Base-by-base conservation (phyloP, 2,113 vertebrate species). In the Corythoichthys intestinalis region DNA sequence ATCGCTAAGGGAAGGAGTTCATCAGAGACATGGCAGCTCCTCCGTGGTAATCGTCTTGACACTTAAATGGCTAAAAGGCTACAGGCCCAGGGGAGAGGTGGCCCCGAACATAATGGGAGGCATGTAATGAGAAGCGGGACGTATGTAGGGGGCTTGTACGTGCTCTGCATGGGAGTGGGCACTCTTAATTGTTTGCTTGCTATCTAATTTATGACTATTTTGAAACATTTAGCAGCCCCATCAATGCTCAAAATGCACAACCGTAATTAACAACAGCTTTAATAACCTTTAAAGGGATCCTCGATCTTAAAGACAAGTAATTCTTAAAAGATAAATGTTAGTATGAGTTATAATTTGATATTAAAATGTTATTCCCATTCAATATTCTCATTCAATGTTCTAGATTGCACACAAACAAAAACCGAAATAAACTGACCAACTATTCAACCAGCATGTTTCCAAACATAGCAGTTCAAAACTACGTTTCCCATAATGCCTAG, bases 31-130 rank as follows among this genome's bases (percentile, higher is more conserved):
- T 57, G 69, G 67, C 82, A n/a, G 74, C 53, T 73, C 65, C 62
- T 73, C 84, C 68, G 66, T 89, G 83, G 72, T 77, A 85, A 88
- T 88, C 65, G 66, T 57, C 67, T 82, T 88, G 87, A 86, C 80
- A 85, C n/a, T 70, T 81, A 76, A 85, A 88, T 79, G 17, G 76
- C 67, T 67, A 70, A 64, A 82, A 71, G 80, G 80, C 76, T 77
- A 83, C 67, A 80, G 81, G 78, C 70, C 59, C 64, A 62, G 52
- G 70, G 80, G 65, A 67, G 65, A 72, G 78, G 78, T 75, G 81
- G 75, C 66, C 62, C 57, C 44, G 47, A 69, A 79, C 72, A 83
- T 80, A 84, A 83, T 79, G 74, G 67, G 65, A 78, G 81, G 80
- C 86, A 83, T 79, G 78, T 84, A 82, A 88, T 81, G 73, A 81